Conservation (phyloP, 2,797 vertebrate species). For the Hydrophis major region DNA sequence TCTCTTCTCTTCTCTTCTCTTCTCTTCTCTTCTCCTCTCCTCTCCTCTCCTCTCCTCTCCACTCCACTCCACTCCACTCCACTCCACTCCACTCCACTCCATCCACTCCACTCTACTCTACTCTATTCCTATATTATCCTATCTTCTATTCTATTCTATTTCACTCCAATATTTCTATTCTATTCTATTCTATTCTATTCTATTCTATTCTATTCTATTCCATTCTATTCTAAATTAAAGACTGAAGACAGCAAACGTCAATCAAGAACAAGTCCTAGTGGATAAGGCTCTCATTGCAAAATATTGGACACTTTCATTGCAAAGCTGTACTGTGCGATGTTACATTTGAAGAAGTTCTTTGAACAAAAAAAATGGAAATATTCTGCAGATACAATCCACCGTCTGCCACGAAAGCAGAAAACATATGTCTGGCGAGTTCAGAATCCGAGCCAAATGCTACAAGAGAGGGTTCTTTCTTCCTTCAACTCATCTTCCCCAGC, state of each 20-base stretch:
- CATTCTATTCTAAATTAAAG: background rate
- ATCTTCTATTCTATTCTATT: too few species aligned
- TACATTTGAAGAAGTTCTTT: conserved; percentile 26
- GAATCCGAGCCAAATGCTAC: conserved; percentile 22
- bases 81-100: too few species aligned
- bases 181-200: too few species aligned
- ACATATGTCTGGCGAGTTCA: conserved; percentile 16
- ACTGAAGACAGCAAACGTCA: background rate
- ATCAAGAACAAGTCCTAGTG: too few species aligned
- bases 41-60: too few species aligned
- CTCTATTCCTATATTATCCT: too few species aligned
- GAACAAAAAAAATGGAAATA: background rate
- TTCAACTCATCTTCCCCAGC: background rate
- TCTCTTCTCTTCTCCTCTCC: too few species aligned
- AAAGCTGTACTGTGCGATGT: background rate
- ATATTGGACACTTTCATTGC: background rate
- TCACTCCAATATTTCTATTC: too few species aligned
- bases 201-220: too few species aligned
- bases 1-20: too few species aligned
- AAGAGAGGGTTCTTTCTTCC: background rate
- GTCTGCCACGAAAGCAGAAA: conserved; percentile 30
- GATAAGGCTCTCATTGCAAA: background rate
- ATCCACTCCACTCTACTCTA: too few species aligned
- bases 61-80: too few species aligned
- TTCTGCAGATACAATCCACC: conserved; percentile 12